Evolutionary conservation across 2,888 invertebrate genomes (phyloP), one percentile per base, ranked within the genome.

Genomic region (Agriopis leucophaearia): DNA sequence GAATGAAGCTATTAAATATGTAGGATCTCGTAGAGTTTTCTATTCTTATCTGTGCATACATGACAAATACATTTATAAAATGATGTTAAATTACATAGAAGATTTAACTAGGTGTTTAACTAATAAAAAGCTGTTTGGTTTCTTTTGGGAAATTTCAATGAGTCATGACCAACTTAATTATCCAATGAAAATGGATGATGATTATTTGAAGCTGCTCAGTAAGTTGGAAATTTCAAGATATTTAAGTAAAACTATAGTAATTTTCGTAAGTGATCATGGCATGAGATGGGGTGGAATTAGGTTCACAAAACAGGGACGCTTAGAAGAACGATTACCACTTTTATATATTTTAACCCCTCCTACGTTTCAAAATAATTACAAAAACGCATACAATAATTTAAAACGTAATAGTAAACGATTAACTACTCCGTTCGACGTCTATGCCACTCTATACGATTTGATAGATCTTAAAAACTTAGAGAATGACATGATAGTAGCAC

Each of bases 241-340:
- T 64, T 88, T 97, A 58, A 95, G 97, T 59, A 94, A 95, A 36
- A 97, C 97, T 0, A 94, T 96, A 45, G 77, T 97, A 12, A 90
- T 98, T 59, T 84, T 97, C 8, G 94, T 98, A 93, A 98, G 98
- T 85, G 99, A 99, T 83, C 99, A 99, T 81, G 99, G 99, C 0
- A 96, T 98, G 67, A 93, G 98, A 70, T 98, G 97, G 96, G 98
- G 98, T 5, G 94, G 94, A 8, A 97, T 98, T 76, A 94, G 98
- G 10, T 93, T 95, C 73, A 98, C 98, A 0, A 97, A 97, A 86
- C 97, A 98, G 88, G 97, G 97, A 2, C 94, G 96, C 81, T 94
- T 98, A 82, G 99, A 99, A 87, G 98, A 98, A 84, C 95, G 98
- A 52, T 94, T 98, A 63, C 99, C 99, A 0, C 96, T 98, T 74